A percentile compares a stretch with the other conserved stretches of the same genome.
Conservation (phyloP, 2,113 vertebrate species). For the Aplodontia rufa region DNA sequence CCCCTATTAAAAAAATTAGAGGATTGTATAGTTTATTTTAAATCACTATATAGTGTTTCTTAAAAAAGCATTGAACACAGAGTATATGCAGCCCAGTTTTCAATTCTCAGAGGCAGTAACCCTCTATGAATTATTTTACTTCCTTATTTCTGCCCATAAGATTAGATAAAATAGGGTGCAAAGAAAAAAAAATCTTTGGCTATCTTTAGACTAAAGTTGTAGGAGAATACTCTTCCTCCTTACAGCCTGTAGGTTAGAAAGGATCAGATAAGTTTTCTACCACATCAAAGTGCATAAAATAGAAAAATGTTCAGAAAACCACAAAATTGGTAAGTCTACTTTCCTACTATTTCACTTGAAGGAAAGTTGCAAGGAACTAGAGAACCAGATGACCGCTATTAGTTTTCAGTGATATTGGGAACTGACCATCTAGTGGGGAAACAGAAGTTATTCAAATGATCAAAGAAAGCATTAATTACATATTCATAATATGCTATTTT, state of each 20-base stretch:
- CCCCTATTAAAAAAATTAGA: background rate
- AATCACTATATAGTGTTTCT: too few relatives aligned
- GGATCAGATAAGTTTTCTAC: background rate
- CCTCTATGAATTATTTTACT: background rate
- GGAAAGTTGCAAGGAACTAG: background rate
- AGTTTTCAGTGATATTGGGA: background rate
- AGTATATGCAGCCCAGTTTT: background rate
- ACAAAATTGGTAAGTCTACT: too few relatives aligned
- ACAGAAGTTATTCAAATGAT: background rate
- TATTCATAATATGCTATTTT: background rate
- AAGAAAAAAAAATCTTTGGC: background rate
- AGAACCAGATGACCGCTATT: background rate
- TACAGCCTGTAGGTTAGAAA: background rate
- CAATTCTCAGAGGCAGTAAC: background rate
- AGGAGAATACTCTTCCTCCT: background rate
- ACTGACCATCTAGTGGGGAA: background rate
- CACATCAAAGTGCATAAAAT: background rate
- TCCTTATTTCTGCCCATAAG: background rate
- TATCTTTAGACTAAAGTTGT: background rate
- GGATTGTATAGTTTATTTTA: background rate
- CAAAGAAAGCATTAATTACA: background rate
- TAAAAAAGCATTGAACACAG: too few relatives aligned
- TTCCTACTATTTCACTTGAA: background rate
- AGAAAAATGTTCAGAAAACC: background rate
- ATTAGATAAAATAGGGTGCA: background rate